Base-by-base conservation (phyloP, 2,113 vertebrate species). In the Kryptolebias marmoratus region DNA sequence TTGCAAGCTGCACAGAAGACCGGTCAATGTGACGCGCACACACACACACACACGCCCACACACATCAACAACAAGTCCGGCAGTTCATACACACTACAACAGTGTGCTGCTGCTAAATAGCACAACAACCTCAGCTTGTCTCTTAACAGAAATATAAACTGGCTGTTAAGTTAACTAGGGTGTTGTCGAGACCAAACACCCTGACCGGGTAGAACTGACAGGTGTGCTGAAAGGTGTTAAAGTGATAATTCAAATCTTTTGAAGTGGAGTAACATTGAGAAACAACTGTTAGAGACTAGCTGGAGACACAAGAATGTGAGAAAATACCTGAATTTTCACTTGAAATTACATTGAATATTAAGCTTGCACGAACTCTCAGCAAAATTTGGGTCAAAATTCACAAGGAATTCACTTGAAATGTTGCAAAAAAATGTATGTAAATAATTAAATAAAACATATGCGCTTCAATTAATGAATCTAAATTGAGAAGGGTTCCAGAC, bases 41-140 rank as follows among this genome's bases (percentile, higher is more conserved):
- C 22, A 22, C 22, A 22, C 22, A 22, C 22, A 22, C 22, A 22
- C 22, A 22, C 22, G 22, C 22, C 22, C 60, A 65, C 57, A 22
- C 0, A 2, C 60, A 53, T 73, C 71, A 78, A 85, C 59, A 70
- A 31, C 32, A 73, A 0, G 58, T 66, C 63, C 60, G 59, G 11
- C 61, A 53, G 36, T 54, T 42, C 49, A 55, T 5, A 30, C 32
- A 49, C 57, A 39, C 27, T 44, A 4, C 14, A 39, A 31, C 39
- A 42, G 68, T n/a, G 60, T 62, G 67, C 32, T 80, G 64, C 64
- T 81, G 54, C 52, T 79, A 80, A 79, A 74, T 55, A 82, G 39
- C 67, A 73, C 61, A 59, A 58, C 65, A 42, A 73, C 42, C 68
- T 71, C 58, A 58, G 64, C 39, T 58, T 73, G 72, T 71, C 75